Conservation (phyloP, 35 echinoderm and acorn worm species). For the Apostichopus californicus region DNA sequence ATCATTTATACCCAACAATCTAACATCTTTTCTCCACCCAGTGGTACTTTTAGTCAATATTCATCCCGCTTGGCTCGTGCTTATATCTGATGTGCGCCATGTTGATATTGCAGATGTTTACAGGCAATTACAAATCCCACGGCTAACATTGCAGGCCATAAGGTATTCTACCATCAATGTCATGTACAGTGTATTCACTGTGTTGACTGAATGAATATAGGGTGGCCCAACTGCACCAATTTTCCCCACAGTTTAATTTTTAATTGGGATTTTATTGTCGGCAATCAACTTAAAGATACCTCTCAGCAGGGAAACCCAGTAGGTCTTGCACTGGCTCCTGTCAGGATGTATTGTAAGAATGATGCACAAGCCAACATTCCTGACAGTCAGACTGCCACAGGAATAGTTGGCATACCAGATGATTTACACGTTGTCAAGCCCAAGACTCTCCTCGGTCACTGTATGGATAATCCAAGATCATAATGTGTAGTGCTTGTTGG, state of each 20-base stretch:
- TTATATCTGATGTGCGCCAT: not conserved
- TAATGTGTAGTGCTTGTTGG: no score
- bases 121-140: not conserved
- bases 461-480: no score
- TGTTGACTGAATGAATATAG: conserved; percentile 11
- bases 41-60: not conserved
- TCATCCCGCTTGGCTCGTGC: not conserved
- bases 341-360: conserved; percentile 13
- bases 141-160: not conserved
- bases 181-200: conserved; percentile 10
- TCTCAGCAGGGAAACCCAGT: conserved; percentile 21
- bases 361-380: conserved; percentile 30
- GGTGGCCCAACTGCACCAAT: not conserved
- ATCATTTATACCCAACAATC: not conserved
- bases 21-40: not conserved
- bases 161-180: conserved; percentile 29
- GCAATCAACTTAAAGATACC: conserved; percentile 47
- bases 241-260: conserved; percentile 46
- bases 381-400: not conserved
- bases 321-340: conserved; percentile 30
- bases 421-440: not conserved
- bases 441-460: not conserved
- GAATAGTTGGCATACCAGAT: conserved; percentile 35
- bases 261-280: conserved; percentile 54
- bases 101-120: not conserved